Percentiles rank a stretch among this genome's conserved stretches.
These are phyloP conservation scores for Pristionchus fissidentatus DNA, from an alignment of 2,888 invertebrate genomes.

Conservation along the genomic window DNA sequence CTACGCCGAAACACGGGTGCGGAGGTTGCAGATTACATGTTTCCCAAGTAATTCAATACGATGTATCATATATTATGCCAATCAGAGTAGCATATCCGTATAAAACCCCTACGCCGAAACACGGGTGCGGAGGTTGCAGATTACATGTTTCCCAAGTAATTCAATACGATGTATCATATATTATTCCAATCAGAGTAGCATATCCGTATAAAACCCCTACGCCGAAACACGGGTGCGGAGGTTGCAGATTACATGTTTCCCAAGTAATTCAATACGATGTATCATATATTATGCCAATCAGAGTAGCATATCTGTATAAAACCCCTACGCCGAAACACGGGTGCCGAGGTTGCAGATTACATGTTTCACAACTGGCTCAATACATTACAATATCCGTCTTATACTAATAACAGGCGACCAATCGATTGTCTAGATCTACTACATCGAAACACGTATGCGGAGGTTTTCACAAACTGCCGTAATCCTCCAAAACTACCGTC, in stretches of 20 bases:
- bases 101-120: no score
- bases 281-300: neutral
- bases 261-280: neutral
- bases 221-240: no score
- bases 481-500: conserved; percentile 26
- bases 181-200: no score
- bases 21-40: neutral
- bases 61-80: neutral
- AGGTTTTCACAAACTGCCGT: conserved; percentile 14
- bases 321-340: no score
- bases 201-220: neutral
- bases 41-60: neutral
- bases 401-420: no score
- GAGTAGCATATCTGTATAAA: neutral
- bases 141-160: no score
- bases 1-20: conserved; percentile 17
- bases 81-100: neutral
- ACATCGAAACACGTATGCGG: neutral
- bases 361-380: no score
- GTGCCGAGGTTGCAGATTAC: no score
- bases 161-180: neutral
- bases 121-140: no score
- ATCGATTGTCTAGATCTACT: neutral
- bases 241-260: no score
- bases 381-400: no score